Conservation (phyloP, 92 coral and sea anemone genomes). For the Siderastrea radians region DNA sequence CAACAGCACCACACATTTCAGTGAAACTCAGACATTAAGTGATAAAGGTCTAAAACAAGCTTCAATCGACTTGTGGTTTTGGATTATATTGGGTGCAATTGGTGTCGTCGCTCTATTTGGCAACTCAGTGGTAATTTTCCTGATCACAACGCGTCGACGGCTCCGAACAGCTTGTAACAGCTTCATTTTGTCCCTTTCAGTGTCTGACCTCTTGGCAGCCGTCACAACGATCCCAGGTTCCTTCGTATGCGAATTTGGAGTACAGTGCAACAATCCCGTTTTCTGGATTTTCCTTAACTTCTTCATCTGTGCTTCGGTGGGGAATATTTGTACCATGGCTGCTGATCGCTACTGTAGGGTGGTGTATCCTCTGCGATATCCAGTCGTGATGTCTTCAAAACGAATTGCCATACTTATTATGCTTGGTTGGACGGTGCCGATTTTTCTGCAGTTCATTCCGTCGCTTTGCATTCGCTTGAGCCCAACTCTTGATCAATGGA, state of each 20-base stretch:
- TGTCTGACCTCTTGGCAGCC: slow-evolving; percentile 40
- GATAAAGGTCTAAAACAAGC: background rate
- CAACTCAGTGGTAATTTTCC: slow-evolving; percentile 46
- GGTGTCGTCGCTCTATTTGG: slow-evolving; percentile 29
- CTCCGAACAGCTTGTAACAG: slow-evolving; percentile 49
- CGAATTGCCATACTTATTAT: slow-evolving; percentile 3
- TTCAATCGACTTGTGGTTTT: slow-evolving; percentile 13
- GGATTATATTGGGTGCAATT: slow-evolving; percentile 6
- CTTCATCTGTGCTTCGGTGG: slow-evolving; percentile 56
- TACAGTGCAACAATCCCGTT: slow-evolving; percentile 25
- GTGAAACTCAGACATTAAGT: background rate
- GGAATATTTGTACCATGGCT: slow-evolving; percentile 51
- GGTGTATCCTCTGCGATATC: slow-evolving; percentile 51
- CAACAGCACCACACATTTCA: background rate
- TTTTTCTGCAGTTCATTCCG: slow-evolving; percentile 45
- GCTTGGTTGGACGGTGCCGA: slow-evolving; percentile 57
- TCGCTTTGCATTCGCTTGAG: slow-evolving; percentile 3
- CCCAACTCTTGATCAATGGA: slow-evolving; percentile 3
- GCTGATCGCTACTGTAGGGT: slow-evolving; percentile 54
- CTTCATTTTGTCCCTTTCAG: slow-evolving; percentile 58
- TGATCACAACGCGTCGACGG: slow-evolving; percentile 36
- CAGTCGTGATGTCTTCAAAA: slow-evolving; percentile 53
- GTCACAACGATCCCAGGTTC: slow-evolving; percentile 39
- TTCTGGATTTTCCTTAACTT: slow-evolving; percentile 29
- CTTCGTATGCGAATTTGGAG: slow-evolving; percentile 30